phyloP scores from a whole-genome alignment of 2,113 vertebrate species.

The Agelaius phoeniceus region DNA sequence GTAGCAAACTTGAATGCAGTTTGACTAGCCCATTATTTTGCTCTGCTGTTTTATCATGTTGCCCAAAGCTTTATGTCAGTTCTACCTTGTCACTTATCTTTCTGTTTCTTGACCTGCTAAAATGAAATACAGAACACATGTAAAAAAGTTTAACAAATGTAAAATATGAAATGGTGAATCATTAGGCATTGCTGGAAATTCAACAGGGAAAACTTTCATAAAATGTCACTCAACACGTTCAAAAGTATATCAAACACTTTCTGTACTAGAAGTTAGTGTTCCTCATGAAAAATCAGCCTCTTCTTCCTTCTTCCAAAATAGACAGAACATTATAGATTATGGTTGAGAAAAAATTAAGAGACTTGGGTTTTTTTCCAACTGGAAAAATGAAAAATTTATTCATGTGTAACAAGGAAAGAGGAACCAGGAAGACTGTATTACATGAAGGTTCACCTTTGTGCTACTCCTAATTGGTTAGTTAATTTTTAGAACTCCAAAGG shows the following conservation, averaged over 20 bases:
- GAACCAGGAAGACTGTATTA: not conserved
- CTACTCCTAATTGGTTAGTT: not conserved
- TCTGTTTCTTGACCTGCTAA: not conserved
- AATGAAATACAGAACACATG: not conserved
- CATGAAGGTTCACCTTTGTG: not conserved
- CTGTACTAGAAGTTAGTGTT: not conserved
- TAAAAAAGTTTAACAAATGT: not conserved
- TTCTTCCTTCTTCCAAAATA: not conserved
- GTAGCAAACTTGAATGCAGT: not conserved
- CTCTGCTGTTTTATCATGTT: not conserved
- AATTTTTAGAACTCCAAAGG: not conserved
- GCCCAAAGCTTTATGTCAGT: not conserved
- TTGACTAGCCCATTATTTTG: conserved; percentile 34
- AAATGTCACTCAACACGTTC: not conserved
- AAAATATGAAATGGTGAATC: not conserved
- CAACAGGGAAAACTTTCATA: not conserved
- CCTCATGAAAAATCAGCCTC: not conserved
- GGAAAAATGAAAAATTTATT: not conserved
- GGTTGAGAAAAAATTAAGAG: not conserved
- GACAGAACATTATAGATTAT: not conserved
- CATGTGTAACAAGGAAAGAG: not conserved
- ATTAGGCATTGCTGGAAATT: not conserved
- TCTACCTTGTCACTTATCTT: not conserved
- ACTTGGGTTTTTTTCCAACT: not conserved
- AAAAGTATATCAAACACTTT: not conserved